Conservation (phyloP, 2,113 vertebrate genomes). For the Zingel zingel region DNA sequence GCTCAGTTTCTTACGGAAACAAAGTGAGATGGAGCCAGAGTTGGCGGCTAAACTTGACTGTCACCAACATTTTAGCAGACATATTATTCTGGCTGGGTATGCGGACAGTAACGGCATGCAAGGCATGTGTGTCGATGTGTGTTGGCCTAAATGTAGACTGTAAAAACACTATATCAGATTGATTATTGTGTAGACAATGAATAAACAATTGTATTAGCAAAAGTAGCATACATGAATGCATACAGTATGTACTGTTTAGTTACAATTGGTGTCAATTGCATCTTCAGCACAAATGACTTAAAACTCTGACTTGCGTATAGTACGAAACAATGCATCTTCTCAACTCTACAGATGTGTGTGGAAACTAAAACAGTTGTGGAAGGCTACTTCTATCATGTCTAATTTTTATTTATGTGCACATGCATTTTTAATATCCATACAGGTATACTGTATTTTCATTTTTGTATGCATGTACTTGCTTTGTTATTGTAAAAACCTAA, state of each 20-base stretch:
- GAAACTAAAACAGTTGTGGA: no score
- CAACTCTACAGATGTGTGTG: no score
- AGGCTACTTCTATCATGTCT: no score
- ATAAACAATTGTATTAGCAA: not conserved
- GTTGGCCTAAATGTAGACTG: not conserved
- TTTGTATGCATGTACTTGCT: not conserved
- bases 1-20: no score
- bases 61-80: not conserved
- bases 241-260: no score
- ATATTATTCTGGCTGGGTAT: not conserved
- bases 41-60: not conserved
- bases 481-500: not conserved
- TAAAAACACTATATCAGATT: not conserved
- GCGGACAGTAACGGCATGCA: not conserved
- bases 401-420: not conserved
- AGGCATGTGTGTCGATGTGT: not conserved
- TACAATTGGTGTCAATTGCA: not conserved
- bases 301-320: no score
- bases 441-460: not conserved
- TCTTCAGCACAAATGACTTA: no score
- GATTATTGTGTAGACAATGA: not conserved
- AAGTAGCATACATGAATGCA: not conserved
- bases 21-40: not conserved
- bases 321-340: no score
- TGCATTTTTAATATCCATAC: not conserved